Percentiles rank a stretch among this genome's conserved stretches.
phyloP scores from a whole-genome alignment of 2,113 vertebrate genomes.

The Polypterus senegalus region DNA sequence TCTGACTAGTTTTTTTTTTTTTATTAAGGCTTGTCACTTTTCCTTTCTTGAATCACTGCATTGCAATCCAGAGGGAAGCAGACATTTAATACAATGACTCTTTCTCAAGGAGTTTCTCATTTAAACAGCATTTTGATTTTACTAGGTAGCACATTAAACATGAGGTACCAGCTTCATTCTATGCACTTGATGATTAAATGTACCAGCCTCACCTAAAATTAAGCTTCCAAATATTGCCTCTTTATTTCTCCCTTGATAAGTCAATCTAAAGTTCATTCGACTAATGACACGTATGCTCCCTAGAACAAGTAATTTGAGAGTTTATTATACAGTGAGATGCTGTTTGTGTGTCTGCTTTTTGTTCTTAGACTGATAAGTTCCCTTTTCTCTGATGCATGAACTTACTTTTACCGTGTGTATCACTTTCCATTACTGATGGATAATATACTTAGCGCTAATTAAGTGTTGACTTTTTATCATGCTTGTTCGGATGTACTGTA shows the following conservation, averaged over 20 bases:
- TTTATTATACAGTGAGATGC: not conserved
- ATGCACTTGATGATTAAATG: not conserved
- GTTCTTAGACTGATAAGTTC: not conserved
- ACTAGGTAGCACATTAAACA: not conserved
- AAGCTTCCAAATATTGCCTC: not conserved
- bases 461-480: not conserved
- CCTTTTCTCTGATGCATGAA: not conserved
- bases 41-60: not conserved
- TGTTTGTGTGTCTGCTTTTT: not conserved
- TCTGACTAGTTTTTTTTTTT: not conserved
- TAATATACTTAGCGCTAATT: conserved; percentile 1
- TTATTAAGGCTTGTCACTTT: not conserved
- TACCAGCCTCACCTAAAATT: not conserved
- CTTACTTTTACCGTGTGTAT: not conserved
- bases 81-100: not conserved
- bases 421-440: not conserved
- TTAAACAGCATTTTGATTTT: not conserved
- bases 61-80: not conserved
- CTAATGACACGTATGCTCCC: not conserved
- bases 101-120: not conserved
- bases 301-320: not conserved
- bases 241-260: not conserved
- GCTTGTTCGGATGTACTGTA: not conserved
- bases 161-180: not conserved
- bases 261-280: not conserved